phyloP scores from a whole-genome alignment of 2,113 vertebrate species.

The Typhlomys cinereus region DNA sequence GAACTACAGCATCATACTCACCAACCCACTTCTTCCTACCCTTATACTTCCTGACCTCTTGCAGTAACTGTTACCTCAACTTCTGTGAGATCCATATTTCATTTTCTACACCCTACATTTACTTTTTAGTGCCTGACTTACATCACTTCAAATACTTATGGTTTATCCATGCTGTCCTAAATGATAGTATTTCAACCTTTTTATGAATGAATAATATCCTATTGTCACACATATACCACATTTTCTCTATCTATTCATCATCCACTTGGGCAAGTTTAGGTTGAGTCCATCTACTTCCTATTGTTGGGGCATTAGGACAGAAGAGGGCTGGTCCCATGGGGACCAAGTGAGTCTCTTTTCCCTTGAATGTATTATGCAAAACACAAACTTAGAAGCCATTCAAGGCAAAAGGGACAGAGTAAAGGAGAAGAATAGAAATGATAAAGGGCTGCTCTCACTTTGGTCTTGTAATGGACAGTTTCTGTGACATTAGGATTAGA shows the following conservation, averaged over 20 bases:
- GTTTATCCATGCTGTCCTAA: neutral
- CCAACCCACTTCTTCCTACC: too few relatives aligned
- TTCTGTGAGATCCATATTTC: neutral
- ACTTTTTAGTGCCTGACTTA: neutral
- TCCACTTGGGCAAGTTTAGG: too few relatives aligned
- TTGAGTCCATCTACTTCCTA: neutral
- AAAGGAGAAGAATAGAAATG: neutral
- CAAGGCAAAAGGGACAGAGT: neutral
- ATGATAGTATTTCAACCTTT: neutral
- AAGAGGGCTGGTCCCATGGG: accelerated
- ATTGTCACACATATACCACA: neutral
- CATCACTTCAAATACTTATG: neutral
- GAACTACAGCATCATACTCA: neutral
- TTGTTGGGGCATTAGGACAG: neutral
- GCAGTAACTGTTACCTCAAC: neutral
- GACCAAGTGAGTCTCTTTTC: neutral
- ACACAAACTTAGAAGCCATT: neutral
- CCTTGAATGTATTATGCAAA: neutral
- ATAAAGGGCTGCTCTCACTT: neutral
- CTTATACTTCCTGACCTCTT: too few relatives aligned
- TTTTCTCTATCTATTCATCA: neutral
- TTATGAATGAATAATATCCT: neutral
- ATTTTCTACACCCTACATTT: too few relatives aligned
- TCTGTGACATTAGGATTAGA: neutral
- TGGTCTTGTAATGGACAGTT: neutral